Evolutionary conservation across 2,888 invertebrate species (phyloP), one percentile per base, ranked within the genome.

Genomic region (Diarsia rubi): DNA sequence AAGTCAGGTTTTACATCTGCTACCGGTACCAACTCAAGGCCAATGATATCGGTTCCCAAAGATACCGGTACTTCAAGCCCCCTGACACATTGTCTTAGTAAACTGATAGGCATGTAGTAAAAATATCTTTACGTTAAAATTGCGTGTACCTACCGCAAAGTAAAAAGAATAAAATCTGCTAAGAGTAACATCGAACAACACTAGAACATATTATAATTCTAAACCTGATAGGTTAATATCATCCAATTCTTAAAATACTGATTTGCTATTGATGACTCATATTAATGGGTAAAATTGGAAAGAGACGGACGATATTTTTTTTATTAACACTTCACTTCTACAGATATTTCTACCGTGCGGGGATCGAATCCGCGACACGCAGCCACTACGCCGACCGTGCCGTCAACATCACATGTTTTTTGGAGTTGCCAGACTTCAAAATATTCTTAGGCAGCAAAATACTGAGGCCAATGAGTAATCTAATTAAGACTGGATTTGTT

Each of bases 131-230:
- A 67, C 14, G 9, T 19, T 27, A 52, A 62, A 66, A 42, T 37
- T 16, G 54, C 69, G 57, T 16, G 42, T 62, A 52, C 19, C 65
- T 62, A 52, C 19, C 65, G 47, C 31, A 31, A n/a, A 66, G 24
- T 57, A 31, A 73, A 79, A 69, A 63, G 24, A 70, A 69, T 69
- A 67, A n/a, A 81, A 84, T 81, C 84, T 63, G 84, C 82, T 84
- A 84, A 79, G 47, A 71, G 66, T 67, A 71, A 85, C 73, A 75
- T 74, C 74, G 73, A 83, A 84, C 82, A 78, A 83, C 78, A 75
- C 73, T 86, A 82, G 60, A 77, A 75, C 65, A 73, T 77, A 82
- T 54, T 47, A 67, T 68, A 73, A 73, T 70, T 60, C 62, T 84
- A 78, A 66, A 73, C 63, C n/a, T 45, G 24, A 62, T 57, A 66